These are phyloP conservation scores for Perodicticus potto DNA, from an alignment of 2,797 vertebrate genomes.

Conservation along the genomic window DNA sequence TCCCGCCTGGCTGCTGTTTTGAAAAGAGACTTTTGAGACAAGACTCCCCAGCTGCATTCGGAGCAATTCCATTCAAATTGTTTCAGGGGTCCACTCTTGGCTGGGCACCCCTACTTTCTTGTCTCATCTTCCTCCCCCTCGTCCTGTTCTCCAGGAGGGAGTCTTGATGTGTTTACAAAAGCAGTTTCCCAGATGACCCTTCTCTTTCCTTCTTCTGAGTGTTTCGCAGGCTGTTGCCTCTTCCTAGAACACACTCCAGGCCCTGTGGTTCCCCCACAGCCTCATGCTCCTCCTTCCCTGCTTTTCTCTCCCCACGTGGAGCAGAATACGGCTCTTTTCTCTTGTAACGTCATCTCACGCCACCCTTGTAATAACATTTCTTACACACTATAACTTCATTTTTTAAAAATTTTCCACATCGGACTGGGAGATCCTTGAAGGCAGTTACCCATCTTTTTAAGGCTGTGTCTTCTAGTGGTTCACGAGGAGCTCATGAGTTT, in stretches of 20 bases:
- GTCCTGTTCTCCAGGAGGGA: neutral
- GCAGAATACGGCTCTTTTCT: neutral
- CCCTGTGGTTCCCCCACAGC: neutral
- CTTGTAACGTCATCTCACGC: neutral
- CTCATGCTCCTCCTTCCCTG: neutral
- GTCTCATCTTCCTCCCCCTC: neutral
- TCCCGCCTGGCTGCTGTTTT: neutral
- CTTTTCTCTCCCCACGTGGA: neutral
- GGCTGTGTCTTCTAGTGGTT: neutral
- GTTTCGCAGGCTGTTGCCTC: neutral
- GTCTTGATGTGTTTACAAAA: neutral
- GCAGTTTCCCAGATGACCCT: neutral
- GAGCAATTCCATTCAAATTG: neutral
- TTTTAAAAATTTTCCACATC: neutral
- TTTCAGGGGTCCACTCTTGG: neutral
- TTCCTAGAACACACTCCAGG: neutral
- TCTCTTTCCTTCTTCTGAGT: neutral
- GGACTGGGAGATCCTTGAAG: neutral
- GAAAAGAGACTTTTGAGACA: neutral
- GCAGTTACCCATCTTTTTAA: neutral
- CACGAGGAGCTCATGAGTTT: neutral
- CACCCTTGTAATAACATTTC: neutral
- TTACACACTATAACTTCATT: neutral
- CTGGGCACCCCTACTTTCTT: neutral
- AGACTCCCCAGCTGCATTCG: neutral